Percentiles rank a stretch among this genome's conserved stretches.
Conservation (phyloP, 2,113 vertebrate genomes). For the Ageneiosus marmoratus region DNA sequence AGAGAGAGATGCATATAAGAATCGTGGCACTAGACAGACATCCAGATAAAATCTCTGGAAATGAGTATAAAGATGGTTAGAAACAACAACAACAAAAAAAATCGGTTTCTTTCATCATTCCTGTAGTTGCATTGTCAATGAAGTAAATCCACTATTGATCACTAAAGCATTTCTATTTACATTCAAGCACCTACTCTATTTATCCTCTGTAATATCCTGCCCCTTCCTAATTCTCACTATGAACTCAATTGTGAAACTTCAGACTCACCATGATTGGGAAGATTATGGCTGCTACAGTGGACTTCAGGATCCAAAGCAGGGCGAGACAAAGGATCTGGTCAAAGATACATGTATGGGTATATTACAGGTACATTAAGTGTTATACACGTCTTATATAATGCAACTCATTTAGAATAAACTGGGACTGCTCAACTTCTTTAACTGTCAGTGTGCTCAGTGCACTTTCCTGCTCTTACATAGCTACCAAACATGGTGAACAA, state of each 20-base stretch:
- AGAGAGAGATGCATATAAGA: neutral
- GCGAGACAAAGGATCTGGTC: constrained; percentile 81
- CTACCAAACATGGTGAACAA: neutral
- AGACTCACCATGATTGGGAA: constrained; percentile 94
- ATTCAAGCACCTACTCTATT: neutral
- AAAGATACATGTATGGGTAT: neutral
- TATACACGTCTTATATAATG: neutral
- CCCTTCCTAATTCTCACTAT: neutral
- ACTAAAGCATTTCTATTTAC: neutral
- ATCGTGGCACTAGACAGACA: too few relatives aligned
- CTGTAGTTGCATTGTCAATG: neutral
- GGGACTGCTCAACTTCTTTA: neutral
- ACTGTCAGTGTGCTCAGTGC: neutral
- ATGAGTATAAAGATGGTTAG: too few relatives aligned
- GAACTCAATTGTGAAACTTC: neutral
- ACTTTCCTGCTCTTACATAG: neutral
- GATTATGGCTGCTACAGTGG: constrained; percentile 94
- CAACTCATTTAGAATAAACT: neutral
- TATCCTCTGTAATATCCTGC: neutral
- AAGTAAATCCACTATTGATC: neutral
- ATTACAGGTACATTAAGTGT: neutral
- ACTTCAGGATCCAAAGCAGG: constrained; percentile 96
- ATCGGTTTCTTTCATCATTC: neutral
- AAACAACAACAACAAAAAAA: too few relatives aligned
- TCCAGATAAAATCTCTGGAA: neutral